A percentile compares a stretch with the other conserved stretches of the same genome.
Conservation (phyloP, 2,888 invertebrate genomes). For the Corythucha ciliata region DNA sequence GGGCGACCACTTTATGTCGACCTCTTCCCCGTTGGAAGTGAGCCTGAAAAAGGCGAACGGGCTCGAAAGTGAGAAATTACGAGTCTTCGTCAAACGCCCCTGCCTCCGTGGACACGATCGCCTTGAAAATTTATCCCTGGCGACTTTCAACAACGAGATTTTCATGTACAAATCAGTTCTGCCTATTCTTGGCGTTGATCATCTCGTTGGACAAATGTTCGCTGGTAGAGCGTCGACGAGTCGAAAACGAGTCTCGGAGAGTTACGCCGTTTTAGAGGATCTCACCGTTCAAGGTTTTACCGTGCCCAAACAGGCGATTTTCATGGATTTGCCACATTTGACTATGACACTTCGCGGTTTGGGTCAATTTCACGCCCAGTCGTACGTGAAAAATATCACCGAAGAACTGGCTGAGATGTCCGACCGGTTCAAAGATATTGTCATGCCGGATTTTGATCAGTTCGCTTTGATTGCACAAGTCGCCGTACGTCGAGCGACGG, state of each 20-base stretch:
- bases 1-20: too few relatives aligned
- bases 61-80: too few relatives aligned
- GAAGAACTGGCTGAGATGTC: too few relatives aligned
- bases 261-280: conserved; percentile 33
- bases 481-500: too few relatives aligned
- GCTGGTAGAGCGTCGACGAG: conserved; percentile 20
- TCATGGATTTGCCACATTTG: conserved; percentile 33
- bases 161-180: conserved; percentile 29
- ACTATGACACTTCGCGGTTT: conserved; percentile 29
- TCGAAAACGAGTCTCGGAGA: conserved; percentile 20
- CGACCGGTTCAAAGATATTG: too few relatives aligned
- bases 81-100: too few relatives aligned
- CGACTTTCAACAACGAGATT: conserved; percentile 30
- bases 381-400: too few relatives aligned
- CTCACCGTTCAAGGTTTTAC: conserved; percentile 20
- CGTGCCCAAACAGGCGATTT: conserved; percentile 20
- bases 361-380: conserved; percentile 33
- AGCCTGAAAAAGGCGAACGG: too few relatives aligned
- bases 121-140: conserved; percentile 7
- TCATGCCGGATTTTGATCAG: too few relatives aligned
- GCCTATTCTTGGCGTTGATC: conserved; percentile 25
- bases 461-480: too few relatives aligned
- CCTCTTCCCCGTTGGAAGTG: too few relatives aligned
- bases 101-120: too few relatives aligned
- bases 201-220: conserved; percentile 26